Evolutionary conservation across 2,113 vertebrate genomes (phyloP).

Genomic region (Mohoua ochrocephala): DNA sequence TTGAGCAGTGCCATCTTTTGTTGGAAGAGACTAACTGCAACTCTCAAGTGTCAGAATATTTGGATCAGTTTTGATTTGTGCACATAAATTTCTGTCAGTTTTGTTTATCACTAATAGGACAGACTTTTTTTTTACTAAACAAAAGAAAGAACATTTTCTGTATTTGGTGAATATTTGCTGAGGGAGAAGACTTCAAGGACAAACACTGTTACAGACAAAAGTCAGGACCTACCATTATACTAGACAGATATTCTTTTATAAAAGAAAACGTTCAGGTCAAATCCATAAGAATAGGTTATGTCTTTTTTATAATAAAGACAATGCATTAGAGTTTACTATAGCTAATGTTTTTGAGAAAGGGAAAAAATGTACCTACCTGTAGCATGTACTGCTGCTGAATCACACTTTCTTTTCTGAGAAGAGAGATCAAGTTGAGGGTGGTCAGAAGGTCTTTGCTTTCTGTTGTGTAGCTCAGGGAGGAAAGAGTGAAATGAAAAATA

Average conservation of each 20-base stretch:
- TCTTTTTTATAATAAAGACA: background rate
- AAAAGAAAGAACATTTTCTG: background rate
- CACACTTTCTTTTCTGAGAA: background rate
- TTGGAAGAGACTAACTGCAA: conserved; percentile 9
- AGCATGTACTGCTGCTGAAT: background rate
- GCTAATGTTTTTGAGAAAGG: background rate
- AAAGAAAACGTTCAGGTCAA: background rate
- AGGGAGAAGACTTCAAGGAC: background rate
- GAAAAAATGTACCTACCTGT: background rate
- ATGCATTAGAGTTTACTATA: background rate
- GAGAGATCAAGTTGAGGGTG: background rate
- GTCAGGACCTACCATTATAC: background rate
- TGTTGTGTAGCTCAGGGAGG: background rate
- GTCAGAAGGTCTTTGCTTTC: background rate
- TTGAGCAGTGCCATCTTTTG: conserved; percentile 61
- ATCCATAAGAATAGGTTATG: background rate
- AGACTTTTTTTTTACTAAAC: background rate
- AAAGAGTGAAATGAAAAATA: background rate
- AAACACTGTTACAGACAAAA: background rate
- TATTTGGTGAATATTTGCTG: background rate
- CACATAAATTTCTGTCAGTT: background rate
- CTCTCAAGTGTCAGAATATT: background rate
- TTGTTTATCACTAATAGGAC: background rate
- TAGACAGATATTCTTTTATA: background rate
- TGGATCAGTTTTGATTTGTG: background rate